Evolutionary conservation across 2,797 vertebrate genomes (phyloP), one percentile per base, ranked within the genome.

Genomic region (Amphiprion clarkii): DNA sequence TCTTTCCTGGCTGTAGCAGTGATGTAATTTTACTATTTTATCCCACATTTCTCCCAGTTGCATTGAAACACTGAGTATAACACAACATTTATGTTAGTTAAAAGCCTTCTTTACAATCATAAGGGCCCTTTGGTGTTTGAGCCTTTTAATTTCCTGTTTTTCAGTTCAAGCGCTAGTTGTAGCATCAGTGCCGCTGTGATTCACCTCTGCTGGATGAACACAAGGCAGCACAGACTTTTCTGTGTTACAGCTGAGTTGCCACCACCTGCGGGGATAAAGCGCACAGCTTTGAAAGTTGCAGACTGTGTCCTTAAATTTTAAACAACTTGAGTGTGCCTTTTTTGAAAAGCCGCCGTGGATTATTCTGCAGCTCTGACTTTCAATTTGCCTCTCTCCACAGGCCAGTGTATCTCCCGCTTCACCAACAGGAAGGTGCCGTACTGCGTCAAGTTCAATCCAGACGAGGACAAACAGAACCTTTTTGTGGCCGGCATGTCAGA

Each of bases 401-500:
- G 98, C 71, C 94, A 99, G 12, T 99, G 98, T 79, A 96, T 99
- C 92, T 96, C 97, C 60, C 96, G 93, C 86, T 99, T 99, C 93
- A 99, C 98, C 78, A 99, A 99, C 89, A 93, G 97, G 80, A 99
- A 99, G 90, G 97, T 99, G 54, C 98, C 98, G 2, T 99, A 99
- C 67, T 99, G 98, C 84, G 97, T 99, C 74, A 99, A 99, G 88
- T 99, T 99, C 92, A 99, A 99, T 92, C 98, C 98, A 8, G 98
- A 99, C 5, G 97, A 98, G 92, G 98, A 99, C 82, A 99, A 99
- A 74, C 98, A 99, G 87, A 97, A 92, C 88, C 96, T 99, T 39
- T 97, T 99, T 83, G 98, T 99, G 76, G 98, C 98, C 27, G 98
- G 98, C 39, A 99, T 99, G 98, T 99, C 98, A 0, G 98, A 99